A percentile compares a stretch with the other conserved stretches of the same genome.
These are phyloP conservation scores for Siphlonurus alternatus DNA, from an alignment of 2,888 invertebrate species.

Conservation along the genomic window DNA sequence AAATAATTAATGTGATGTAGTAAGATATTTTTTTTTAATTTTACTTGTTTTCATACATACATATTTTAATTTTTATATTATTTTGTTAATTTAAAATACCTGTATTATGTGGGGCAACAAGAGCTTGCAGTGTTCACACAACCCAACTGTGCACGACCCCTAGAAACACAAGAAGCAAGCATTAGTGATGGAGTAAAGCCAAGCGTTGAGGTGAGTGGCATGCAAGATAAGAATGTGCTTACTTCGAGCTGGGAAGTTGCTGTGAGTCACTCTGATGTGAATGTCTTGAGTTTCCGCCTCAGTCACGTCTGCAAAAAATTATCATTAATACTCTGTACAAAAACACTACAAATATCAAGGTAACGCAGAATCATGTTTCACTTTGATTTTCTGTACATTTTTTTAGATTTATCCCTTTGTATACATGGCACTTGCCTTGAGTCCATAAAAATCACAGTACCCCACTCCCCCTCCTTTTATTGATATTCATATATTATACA, in stretches of 20 bases:
- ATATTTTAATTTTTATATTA: too few relatives aligned
- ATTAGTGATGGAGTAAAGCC: not conserved
- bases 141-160: constrained; percentile 1
- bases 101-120: not conserved
- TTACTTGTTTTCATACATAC: too few relatives aligned
- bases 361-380: too few relatives aligned
- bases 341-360: not conserved
- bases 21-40: too few relatives aligned
- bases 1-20: too few relatives aligned
- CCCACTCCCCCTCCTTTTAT: too few relatives aligned
- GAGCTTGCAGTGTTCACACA: not conserved
- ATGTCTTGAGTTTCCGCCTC: constrained; percentile 26
- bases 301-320: not conserved
- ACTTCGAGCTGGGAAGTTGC: constrained; percentile 29
- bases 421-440: too few relatives aligned
- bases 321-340: not conserved
- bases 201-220: not conserved
- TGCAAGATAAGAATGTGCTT: constrained; percentile 19
- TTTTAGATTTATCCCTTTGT: too few relatives aligned
- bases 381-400: too few relatives aligned
- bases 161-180: not conserved
- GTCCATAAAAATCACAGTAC: too few relatives aligned
- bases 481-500: too few relatives aligned
- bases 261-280: constrained; percentile 31
- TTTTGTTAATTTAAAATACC: too few relatives aligned